phyloP scores from a whole-genome alignment of 2,113 vertebrate genomes.

The Marcusenius ussheri region DNA sequence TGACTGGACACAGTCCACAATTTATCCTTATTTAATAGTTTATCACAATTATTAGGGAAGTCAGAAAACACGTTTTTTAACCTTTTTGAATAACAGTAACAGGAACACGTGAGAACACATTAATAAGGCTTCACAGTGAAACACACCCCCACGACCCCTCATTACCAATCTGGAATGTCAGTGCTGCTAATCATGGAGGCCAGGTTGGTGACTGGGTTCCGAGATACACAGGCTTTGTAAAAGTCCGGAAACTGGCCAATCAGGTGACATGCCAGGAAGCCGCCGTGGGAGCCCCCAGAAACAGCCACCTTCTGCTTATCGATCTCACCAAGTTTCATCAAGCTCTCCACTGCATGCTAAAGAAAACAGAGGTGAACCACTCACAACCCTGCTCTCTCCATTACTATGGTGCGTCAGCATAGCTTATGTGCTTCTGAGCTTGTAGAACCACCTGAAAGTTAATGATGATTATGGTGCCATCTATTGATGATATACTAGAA shows the following conservation, averaged over 20 bases:
- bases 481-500: not conserved
- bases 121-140: not conserved
- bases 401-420: too few species aligned
- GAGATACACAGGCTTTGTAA: slow-evolving; percentile 75
- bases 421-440: not conserved
- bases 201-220: slow-evolving; percentile 85
- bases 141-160: not conserved
- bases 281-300: slow-evolving; percentile 83
- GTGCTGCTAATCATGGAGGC: slow-evolving; percentile 80
- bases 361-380: not conserved
- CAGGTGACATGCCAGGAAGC: slow-evolving; percentile 88
- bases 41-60: not conserved
- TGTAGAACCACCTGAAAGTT: not conserved
- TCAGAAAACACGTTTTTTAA: not conserved
- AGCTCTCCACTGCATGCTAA: slow-evolving; percentile 75
- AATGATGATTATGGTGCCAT: not conserved
- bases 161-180: slow-evolving; percentile 93
- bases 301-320: slow-evolving; percentile 68
- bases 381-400: not conserved
- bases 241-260: slow-evolving; percentile 84
- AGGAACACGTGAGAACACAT: not conserved
- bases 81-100: not conserved
- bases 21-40: not conserved
- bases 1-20: not conserved
- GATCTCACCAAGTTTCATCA: slow-evolving; percentile 62